Conservation (phyloP, 2,113 vertebrate genomes). For the Mixornis gularis region DNA sequence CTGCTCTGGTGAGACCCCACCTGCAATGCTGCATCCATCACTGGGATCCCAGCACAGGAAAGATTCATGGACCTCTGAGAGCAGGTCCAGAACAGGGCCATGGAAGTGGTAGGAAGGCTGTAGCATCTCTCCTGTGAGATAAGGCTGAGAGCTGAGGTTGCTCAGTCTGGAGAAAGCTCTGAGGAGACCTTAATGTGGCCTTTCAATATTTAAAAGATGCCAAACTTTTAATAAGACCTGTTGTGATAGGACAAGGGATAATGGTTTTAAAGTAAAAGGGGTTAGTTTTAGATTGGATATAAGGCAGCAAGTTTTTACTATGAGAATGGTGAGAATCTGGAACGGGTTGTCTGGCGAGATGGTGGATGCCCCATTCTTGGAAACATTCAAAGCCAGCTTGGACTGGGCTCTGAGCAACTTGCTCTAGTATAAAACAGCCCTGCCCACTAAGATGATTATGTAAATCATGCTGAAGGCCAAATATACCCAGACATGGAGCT, state of each 20-base stretch:
- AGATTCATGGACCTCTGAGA: background rate
- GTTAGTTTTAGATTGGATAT: background rate
- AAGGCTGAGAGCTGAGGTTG: background rate
- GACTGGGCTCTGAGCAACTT: background rate
- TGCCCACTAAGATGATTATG: background rate
- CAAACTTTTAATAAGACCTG: background rate
- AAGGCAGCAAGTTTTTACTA: background rate
- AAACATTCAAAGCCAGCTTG: background rate
- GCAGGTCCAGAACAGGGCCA: accelerated
- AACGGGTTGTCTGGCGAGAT: accelerated
- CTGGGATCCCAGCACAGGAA: background rate
- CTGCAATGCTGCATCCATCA: background rate
- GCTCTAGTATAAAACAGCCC: background rate
- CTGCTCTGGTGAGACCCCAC: background rate
- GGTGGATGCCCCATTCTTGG: background rate
- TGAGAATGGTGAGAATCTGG: background rate
- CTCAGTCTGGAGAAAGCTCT: background rate
- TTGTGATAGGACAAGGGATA: background rate
- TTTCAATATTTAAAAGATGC: background rate
- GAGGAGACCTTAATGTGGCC: background rate
- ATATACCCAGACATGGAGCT: background rate
- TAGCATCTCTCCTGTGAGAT: background rate
- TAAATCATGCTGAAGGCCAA: background rate
- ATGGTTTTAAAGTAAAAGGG: background rate
- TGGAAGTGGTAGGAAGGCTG: background rate